Evolutionary conservation across 1,140 invertebrate species (phyloP).

Genomic region (Sitophilus oryzae): DNA sequence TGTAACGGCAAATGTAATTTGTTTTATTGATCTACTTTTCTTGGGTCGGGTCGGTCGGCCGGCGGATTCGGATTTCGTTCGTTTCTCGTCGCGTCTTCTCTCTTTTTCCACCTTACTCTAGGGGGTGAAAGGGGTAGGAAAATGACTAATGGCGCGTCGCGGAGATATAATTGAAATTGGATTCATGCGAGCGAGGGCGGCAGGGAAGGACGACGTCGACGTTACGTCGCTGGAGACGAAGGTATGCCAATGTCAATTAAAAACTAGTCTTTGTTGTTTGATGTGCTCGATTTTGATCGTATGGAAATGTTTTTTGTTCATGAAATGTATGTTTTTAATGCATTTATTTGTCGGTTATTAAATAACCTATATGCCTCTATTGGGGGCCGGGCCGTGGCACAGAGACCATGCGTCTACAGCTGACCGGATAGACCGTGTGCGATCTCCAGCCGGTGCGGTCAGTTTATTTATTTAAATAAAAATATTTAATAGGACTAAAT

Average conservation of each 20-base stretch:
- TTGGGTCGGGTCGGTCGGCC: slow-evolving; percentile 25
- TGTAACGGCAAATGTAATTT: slow-evolving; percentile 42
- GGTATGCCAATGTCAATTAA: not conserved
- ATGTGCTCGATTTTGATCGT: no score
- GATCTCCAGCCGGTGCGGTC: no score
- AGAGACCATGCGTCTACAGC: no score
- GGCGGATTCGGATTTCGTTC: not conserved
- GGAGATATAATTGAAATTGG: slow-evolving; percentile 7
- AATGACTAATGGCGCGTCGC: slow-evolving; percentile 20
- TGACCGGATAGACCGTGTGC: no score
- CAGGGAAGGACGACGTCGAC: no score
- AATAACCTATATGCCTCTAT: no score
- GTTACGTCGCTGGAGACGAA: not conserved
- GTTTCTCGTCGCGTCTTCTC: not conserved
- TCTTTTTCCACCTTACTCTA: not conserved
- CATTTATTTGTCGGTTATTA: no score
- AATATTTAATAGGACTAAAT: no score
- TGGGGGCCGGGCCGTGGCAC: no score
- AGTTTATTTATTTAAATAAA: no score
- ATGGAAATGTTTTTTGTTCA: no score
- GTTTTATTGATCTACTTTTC: slow-evolving; percentile 45
- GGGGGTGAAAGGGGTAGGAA: slow-evolving; percentile 16
- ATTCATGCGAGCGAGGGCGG: not conserved
- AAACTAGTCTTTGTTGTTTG: not conserved
- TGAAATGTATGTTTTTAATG: no score